Evolutionary conservation across 2,113 vertebrate genomes (phyloP), one percentile per base, ranked within the genome.

Genomic region (Nymphicus hollandicus): DNA sequence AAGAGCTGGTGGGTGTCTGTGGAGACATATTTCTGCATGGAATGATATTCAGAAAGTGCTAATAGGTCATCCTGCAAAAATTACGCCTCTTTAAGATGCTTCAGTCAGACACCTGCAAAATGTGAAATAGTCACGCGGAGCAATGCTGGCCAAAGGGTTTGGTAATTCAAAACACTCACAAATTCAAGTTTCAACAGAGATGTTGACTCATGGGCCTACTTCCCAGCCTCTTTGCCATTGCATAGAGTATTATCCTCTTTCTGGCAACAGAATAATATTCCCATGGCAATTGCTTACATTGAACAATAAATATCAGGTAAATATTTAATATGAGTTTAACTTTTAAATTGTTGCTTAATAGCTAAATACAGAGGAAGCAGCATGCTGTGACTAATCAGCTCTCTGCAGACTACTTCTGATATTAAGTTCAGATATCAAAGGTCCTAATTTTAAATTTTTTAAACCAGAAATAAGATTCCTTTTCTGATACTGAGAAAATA

Each of bases 251-350:
- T 88, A 72, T 64, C 43, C 8, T 91, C 23, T 85, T 92, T 86
- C 77, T 89, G 72, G 69, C 37, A 92, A 50, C 22, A 73, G 53
- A 83, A 41, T 28, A 56, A 19, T 86, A 81, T 91, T 83, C 77
- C 72, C 89, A 35, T 94, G 66, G 49, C 46, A 68, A 43, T 81
- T 92, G 22, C 55, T 91, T 93, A 65, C 31, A 27, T 58, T 46
- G 79, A 91, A 73, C 74, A 91, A 55, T 79, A 91, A 93, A 93
- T 82, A 91, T n/a, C 37, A 88, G 78, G 71, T 72, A 85, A 87
- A 87, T 85, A 66, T 85, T 91, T 91, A 88, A 86, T 70, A n/a
- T 4, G 11, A 89, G 23, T 89, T 95, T 89, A 89, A 89, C 71
- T 88, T 89, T 80, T 56, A 3, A 73, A 85, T 29, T 94, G 55